Conservation (phyloP, 1,140 invertebrate species). For the Tigriopus japonicus region DNA sequence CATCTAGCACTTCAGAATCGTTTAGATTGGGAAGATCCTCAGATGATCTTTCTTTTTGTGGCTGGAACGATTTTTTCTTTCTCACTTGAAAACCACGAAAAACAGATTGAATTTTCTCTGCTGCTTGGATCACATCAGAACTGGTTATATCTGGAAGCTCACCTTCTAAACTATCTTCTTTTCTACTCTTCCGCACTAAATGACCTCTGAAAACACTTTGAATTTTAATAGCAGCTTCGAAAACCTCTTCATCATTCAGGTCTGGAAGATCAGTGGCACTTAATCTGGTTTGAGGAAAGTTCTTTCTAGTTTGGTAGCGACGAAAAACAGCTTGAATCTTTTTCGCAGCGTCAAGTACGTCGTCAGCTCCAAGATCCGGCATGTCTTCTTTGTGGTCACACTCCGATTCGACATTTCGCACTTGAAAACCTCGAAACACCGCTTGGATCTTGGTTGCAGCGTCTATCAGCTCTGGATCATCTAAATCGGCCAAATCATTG, state of each 20-base stretch:
- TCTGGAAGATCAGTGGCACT: neutral
- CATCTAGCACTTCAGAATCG: constrained; percentile 4
- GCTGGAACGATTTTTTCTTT: neutral
- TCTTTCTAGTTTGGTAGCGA: constrained; percentile 12
- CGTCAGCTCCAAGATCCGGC: neutral
- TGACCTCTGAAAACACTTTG: constrained; percentile 53
- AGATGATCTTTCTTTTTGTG: neutral
- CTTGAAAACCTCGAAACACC: constrained; percentile 44
- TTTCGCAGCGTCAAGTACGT: neutral
- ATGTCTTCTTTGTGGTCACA: constrained; percentile 1
- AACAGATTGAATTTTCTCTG: constrained; percentile 13
- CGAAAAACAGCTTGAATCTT: constrained; percentile 13
- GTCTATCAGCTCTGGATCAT: constrained; percentile 1
- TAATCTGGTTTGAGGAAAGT: neutral
- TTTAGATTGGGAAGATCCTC: constrained; percentile 6
- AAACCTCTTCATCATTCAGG: neutral
- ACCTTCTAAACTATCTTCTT: neutral
- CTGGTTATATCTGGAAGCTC: constrained; percentile 6
- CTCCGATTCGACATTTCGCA: constrained; percentile 17
- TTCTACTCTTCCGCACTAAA: constrained; percentile 23
- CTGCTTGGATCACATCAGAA: constrained; percentile 8
- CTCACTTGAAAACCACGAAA: constrained; percentile 12
- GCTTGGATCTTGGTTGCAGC: constrained; percentile 56
- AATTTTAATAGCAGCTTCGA: constrained; percentile 43
- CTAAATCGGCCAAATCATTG: neutral